Percentiles rank a stretch among this genome's conserved stretches.
phyloP scores from a whole-genome alignment of 2,113 vertebrate species.

The Phaethornis superciliosus region DNA sequence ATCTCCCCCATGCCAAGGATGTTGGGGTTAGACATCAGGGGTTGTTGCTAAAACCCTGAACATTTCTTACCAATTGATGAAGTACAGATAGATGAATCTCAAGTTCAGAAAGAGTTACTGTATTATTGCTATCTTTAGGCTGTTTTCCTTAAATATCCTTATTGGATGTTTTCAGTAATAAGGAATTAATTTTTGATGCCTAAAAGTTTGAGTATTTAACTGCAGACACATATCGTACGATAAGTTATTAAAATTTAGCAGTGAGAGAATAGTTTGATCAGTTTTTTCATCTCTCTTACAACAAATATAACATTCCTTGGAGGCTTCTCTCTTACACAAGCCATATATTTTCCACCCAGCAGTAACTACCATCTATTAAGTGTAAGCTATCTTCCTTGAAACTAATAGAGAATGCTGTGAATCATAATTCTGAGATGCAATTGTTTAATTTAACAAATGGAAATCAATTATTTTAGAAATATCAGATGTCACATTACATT shows the following conservation, averaged over 20 bases:
- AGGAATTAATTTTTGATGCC: background rate
- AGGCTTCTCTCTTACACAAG: background rate
- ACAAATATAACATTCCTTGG: background rate
- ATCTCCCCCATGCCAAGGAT: too few relatives aligned
- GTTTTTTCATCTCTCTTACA: background rate
- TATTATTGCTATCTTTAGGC: background rate
- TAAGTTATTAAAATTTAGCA: background rate
- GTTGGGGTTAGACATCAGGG: too few relatives aligned
- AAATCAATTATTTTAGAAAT: constrained; percentile 44
- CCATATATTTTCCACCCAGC: background rate
- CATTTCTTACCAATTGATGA: too few relatives aligned
- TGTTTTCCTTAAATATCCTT: background rate
- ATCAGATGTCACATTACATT: constrained; percentile 26
- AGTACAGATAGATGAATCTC: too few relatives aligned
- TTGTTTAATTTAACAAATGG: constrained; percentile 51
- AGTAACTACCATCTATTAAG: background rate
- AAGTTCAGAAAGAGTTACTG: background rate
- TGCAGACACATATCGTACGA: background rate
- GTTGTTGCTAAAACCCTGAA: too few relatives aligned
- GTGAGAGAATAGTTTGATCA: background rate
- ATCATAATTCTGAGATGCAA: background rate
- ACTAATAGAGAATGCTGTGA: background rate
- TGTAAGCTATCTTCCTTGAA: background rate
- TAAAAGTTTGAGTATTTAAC: background rate
- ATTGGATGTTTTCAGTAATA: background rate